Conservation (phyloP, 2,888 invertebrate species). For the Alentia gelatinosa region DNA sequence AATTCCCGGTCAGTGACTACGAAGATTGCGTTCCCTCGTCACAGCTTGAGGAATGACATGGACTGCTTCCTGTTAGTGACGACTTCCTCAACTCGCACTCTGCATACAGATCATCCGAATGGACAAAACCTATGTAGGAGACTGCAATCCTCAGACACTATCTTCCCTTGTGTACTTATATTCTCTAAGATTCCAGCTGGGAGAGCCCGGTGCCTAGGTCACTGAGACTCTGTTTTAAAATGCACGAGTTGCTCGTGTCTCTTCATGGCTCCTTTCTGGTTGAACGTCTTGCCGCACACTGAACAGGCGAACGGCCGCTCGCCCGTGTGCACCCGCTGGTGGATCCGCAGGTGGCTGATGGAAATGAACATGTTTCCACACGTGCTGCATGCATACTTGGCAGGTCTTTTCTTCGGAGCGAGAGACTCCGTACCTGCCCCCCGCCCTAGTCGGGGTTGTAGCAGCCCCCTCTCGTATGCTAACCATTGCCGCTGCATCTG, state of each 20-base stretch:
- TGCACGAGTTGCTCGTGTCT: neutral
- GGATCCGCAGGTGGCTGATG: neutral
- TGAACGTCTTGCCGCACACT: neutral
- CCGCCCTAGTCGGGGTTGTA: neutral
- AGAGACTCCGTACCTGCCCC: neutral
- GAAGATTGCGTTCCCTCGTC: too few species aligned
- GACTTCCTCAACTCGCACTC: too few species aligned
- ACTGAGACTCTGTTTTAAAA: neutral
- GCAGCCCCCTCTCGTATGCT: neutral
- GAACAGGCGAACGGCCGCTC: neutral
- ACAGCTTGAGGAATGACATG: too few species aligned
- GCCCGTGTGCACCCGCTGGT: constrained; percentile 4
- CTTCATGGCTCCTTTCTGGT: constrained; percentile 9
- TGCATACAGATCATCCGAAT: too few species aligned
- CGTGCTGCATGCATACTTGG: neutral
- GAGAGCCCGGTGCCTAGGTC: neutral
- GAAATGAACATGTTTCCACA: neutral
- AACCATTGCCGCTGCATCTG: neutral
- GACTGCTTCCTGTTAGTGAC: too few species aligned
- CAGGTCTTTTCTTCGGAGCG: neutral
- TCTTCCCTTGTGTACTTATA: too few species aligned
- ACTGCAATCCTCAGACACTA: too few species aligned
- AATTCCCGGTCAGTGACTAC: too few species aligned
- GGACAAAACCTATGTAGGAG: too few species aligned
- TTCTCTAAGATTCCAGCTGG: too few species aligned